Conservation (phyloP, 2,797 vertebrate species). For the Uromys caudimaculatus region DNA sequence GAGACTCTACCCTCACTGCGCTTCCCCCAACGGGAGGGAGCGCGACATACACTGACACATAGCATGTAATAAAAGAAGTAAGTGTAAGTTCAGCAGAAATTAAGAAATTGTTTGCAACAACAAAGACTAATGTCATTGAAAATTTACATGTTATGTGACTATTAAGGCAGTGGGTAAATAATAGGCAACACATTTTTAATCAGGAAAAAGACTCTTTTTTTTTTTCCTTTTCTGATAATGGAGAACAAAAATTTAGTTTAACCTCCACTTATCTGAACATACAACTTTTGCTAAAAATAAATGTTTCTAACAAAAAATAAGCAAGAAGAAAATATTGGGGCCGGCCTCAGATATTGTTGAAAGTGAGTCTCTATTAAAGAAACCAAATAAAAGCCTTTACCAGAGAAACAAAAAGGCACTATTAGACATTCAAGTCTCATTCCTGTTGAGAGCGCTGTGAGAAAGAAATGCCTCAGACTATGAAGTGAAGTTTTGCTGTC, state of each 20-base stretch:
- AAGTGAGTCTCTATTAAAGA: constrained; percentile 7
- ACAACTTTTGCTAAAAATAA: constrained; percentile 42
- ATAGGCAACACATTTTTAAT: constrained; percentile 27
- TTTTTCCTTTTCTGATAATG: neutral
- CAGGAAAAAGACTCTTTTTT: neutral
- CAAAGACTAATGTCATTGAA: neutral
- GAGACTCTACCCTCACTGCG: too few relatives aligned
- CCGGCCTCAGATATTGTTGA: constrained; percentile 15
- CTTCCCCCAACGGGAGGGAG: too few relatives aligned
- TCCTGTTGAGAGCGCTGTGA: constrained; percentile 7
- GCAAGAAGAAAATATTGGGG: neutral
- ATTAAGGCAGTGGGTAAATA: neutral
- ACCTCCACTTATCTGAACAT: neutral
- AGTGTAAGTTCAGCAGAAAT: neutral
- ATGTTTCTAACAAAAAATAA: constrained; percentile 43
- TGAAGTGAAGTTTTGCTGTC: constrained; percentile 21
- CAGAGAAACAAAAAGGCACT: neutral
- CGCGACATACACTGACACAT: neutral
- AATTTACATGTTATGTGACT: constrained; percentile 21
- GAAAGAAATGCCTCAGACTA: neutral
- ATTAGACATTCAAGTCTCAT: neutral
- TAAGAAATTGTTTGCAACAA: neutral
- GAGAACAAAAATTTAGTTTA: constrained; percentile 44
- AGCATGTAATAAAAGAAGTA: neutral
- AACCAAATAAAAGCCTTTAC: neutral